Base-by-base conservation (phyloP, 2,797 vertebrate species). In the Pygocentrus nattereri region DNA sequence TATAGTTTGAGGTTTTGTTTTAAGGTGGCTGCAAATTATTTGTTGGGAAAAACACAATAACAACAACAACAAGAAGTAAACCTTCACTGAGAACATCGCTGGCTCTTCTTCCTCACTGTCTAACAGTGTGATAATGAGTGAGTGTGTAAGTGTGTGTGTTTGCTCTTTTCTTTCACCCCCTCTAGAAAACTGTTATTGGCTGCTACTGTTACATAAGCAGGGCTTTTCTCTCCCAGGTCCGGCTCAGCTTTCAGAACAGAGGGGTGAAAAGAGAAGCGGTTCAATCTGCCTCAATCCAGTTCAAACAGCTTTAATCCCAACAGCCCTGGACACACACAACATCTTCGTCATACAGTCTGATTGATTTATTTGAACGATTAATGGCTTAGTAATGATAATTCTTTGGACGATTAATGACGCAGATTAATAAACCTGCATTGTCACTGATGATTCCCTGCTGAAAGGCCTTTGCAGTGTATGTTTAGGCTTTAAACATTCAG, bases 181-280 rank as follows among this genome's bases (percentile, higher is more conserved):
- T 81, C 61, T 70, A 74, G 47, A 58, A 83, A 70, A 74, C 21
- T 62, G 76, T 62, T 69, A 30, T 70, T 23, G 30, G 19, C 25
- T 47, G 54, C 65, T 47, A 31, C 54, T 54, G 30, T 82, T 82
- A 76, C 74, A 76, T 79, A 76, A 82, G 27, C 67, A 71, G 25
- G 70, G 54, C 58, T 25, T 65, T 65, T 44, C 54, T 58, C 78
- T 23, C n/a, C 16, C 31, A 69, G 56, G 15, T 77, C 54, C 52
- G 68, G 50, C 59, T 82, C 81, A 61, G 47, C n/a, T 85, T 80
- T 80, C 84, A 82, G 77, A 76, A 78, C 68, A 58, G 74, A 79
- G 31, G 67, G 71, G 58, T 61, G 31, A 80, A 41, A 49, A 75
- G 21, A 83, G 58, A 47, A 25, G 58, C 74, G 67, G 69, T 27